Evolutionary conservation across 1,140 invertebrate genomes (phyloP), one percentile per base, ranked within the genome.

Genomic region (Odontomachus brunneus): DNA sequence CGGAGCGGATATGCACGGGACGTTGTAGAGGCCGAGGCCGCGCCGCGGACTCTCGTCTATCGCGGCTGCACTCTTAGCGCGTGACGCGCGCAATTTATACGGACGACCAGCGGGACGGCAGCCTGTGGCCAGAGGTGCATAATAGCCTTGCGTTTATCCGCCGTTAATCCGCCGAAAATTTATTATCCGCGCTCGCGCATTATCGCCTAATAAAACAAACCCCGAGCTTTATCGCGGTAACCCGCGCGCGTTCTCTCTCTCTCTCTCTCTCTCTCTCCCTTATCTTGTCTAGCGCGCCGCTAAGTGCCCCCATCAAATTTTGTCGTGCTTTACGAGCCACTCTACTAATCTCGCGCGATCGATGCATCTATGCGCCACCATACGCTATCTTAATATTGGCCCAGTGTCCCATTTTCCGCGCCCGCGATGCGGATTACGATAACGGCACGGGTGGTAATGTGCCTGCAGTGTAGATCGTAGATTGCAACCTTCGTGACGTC

Each of bases 201-300:
- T 78, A 78, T 78, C 75, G 75, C 51, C 66, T 80, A 69, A 80
- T 80, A 80, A 80, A 80, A 71, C 65, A 59, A 59, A 80, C 9
- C 22, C n/a, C 51, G 24, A 7, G 33, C 33, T 33, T 71, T 80
- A 80, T 80, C 75, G 29, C 22, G 51, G 14, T 3, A 12, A 38
- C 33, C n/a, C 49, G 51, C 26, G 19, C n/a, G n/a, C n/a, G n/a
- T n/a, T n/a, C n/a, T n/a, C n/a, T n/a, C n/a, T n/a, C n/a, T n/a
- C n/a, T n/a, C n/a, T n/a, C n/a, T n/a, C n/a, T n/a, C n/a, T n/a
- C n/a, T n/a, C n/a, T n/a, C 17, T 22, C 65, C 29, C 51, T 80
- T 80, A 80, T 80, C 49, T 67, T 53, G 33, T 48, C 17, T 51
- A 26, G 7, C 19, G 29, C 29, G 38, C 14, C 22, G 65, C 75